phyloP scores from a whole-genome alignment of 1,140 invertebrate genomes.

The Bilobella aurantiaca region DNA sequence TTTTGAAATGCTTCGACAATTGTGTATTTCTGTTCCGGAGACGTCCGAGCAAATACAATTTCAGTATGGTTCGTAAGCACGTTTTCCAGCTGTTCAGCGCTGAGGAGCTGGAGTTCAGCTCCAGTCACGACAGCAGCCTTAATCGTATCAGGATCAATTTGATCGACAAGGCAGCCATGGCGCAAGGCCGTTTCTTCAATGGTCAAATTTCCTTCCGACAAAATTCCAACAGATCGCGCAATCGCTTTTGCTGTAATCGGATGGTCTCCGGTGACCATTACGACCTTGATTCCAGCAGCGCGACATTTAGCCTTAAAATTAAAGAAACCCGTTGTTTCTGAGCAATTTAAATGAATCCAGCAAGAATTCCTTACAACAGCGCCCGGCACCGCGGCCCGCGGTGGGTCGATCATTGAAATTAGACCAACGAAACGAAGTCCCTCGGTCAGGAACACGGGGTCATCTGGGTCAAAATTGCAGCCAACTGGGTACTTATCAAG shows the following conservation, averaged over 20 bases:
- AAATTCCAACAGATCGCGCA: constrained; percentile 59
- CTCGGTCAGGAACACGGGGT: constrained; percentile 39
- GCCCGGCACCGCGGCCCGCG: constrained; percentile 42
- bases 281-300: constrained; percentile 43
- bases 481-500: constrained; percentile 38
- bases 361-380: constrained; percentile 39
- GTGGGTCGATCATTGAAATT: constrained; percentile 43
- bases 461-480: constrained; percentile 42
- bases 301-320: constrained; percentile 4
- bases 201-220: constrained; percentile 53
- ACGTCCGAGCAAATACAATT: constrained; percentile 74
- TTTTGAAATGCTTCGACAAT: constrained; percentile 73
- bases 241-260: constrained; percentile 69
- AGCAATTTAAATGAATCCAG: background rate
- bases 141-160: constrained; percentile 46
- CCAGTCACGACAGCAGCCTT: constrained; percentile 61
- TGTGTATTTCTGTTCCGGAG: constrained; percentile 68
- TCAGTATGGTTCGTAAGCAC: constrained; percentile 54
- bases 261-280: constrained; percentile 63
- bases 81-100: constrained; percentile 35
- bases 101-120: constrained; percentile 56
- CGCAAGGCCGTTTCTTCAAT: constrained; percentile 60
- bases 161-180: constrained; percentile 44
- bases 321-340: background rate
- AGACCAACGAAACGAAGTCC: constrained; percentile 42